A percentile compares a stretch with the other conserved stretches of the same genome.
phyloP scores from a whole-genome alignment of 2,113 vertebrate species.

The Labeo rohita region DNA sequence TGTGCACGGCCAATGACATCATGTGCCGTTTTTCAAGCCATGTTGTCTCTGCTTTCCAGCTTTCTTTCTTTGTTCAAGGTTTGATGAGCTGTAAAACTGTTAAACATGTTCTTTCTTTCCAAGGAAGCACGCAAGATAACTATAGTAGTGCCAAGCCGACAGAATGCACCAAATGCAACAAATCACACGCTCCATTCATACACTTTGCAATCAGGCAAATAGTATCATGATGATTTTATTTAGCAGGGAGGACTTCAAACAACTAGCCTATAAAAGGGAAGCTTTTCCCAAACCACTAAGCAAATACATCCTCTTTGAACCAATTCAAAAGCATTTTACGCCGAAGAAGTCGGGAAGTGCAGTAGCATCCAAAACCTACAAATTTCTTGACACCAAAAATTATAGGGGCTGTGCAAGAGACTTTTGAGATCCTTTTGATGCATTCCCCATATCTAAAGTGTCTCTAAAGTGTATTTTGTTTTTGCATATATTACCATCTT shows the following conservation, averaged over 20 bases:
- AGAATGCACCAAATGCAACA: neutral
- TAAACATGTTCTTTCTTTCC: constrained; percentile 42
- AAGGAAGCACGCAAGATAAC: constrained; percentile 47
- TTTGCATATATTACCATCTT: neutral
- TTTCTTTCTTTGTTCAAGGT: constrained; percentile 40
- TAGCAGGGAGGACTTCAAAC: neutral
- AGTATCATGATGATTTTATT: neutral
- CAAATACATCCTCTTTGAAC: constrained; percentile 35
- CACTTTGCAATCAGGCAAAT: neutral
- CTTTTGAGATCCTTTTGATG: constrained; percentile 25
- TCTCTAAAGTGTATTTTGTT: neutral
- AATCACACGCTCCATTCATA: neutral
- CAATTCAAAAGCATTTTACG: neutral
- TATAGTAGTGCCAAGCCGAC: constrained; percentile 47
- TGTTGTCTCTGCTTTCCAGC: constrained; percentile 23
- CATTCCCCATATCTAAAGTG: neutral
- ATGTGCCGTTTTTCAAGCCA: constrained; percentile 24
- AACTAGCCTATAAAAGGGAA: neutral
- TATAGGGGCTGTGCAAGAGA: neutral
- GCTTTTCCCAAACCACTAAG: neutral
- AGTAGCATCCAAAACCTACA: constrained; percentile 5
- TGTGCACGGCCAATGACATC: constrained; percentile 51
- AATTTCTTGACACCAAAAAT: constrained; percentile 36
- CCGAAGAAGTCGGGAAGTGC: constrained; percentile 16
- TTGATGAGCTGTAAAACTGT: constrained; percentile 70